Percentiles rank a stretch among this genome's conserved stretches.
Evolutionary conservation across 2,113 vertebrate genomes (phyloP).

Genomic region (Anas platyrhynchos): DNA sequence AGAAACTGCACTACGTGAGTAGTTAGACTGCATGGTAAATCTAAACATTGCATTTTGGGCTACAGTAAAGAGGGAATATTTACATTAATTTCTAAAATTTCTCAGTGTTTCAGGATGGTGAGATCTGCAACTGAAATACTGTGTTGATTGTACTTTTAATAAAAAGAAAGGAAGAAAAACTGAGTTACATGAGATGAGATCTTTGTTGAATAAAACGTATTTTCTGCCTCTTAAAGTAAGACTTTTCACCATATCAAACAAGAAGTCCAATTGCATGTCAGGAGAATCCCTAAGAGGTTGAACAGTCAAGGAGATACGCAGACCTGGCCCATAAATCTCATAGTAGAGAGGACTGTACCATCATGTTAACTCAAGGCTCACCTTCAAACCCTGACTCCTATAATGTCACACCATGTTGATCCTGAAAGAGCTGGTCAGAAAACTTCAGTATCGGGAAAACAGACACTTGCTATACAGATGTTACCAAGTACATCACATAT

Average conservation of each 20-base stretch:
- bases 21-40: background rate
- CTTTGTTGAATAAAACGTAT: background rate
- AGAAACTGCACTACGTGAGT: background rate
- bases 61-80: background rate
- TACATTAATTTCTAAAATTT: background rate
- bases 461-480: background rate
- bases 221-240: background rate
- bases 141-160: background rate
- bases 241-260: background rate
- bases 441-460: background rate
- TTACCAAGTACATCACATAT: background rate
- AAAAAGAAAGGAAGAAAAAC: background rate
- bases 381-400: rapidly evolving
- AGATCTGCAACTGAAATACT: background rate
- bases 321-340: background rate
- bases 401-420: too few relatives aligned
- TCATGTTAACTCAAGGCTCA: background rate
- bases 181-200: background rate
- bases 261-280: background rate
- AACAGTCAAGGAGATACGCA: background rate
- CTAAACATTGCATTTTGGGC: background rate
- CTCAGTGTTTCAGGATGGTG: background rate
- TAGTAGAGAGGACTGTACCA: background rate
- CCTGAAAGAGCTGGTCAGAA: background rate
- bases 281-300: background rate